These are phyloP conservation scores for Resseliella maxima DNA, from an alignment of 2,888 invertebrate genomes.

Conservation along the genomic window DNA sequence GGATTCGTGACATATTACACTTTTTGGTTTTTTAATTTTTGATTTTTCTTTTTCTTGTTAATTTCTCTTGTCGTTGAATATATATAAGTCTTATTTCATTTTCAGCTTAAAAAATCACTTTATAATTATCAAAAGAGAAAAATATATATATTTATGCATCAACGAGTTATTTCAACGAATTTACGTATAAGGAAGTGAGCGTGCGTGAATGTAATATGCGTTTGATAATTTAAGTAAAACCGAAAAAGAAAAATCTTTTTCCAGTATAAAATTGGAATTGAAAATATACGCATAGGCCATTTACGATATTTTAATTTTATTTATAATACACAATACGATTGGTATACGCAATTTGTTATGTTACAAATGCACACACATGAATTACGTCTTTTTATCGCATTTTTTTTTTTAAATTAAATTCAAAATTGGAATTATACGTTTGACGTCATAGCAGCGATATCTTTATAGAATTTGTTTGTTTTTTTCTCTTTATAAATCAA, in stretches of 20 bases:
- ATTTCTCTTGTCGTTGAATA: neutral
- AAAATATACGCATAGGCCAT: neutral
- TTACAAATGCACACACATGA: neutral
- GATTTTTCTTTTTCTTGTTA: too few species aligned
- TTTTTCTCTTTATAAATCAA: neutral
- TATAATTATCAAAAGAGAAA: constrained; percentile 3
- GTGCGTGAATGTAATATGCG: neutral
- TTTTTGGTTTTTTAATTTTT: neutral
- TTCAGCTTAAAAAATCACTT: neutral
- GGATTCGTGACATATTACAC: neutral
- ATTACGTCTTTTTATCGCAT: neutral
- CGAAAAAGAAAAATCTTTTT: neutral
- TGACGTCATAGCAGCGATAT: neutral
- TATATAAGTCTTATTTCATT: neutral
- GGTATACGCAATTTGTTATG: neutral
- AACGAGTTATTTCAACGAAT: constrained; percentile 39
- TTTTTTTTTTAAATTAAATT: neutral
- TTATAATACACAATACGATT: neutral
- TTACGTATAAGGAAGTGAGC: neutral
- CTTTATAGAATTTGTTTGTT: neutral
- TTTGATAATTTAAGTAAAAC: neutral
- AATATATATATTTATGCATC: neutral
- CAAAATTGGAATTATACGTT: neutral
- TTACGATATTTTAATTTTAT: neutral
- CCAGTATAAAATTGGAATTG: neutral